A percentile compares a stretch with the other conserved stretches of the same genome.
phyloP scores from a whole-genome alignment of 2,113 vertebrate genomes.

The Baryphthengus martii region DNA sequence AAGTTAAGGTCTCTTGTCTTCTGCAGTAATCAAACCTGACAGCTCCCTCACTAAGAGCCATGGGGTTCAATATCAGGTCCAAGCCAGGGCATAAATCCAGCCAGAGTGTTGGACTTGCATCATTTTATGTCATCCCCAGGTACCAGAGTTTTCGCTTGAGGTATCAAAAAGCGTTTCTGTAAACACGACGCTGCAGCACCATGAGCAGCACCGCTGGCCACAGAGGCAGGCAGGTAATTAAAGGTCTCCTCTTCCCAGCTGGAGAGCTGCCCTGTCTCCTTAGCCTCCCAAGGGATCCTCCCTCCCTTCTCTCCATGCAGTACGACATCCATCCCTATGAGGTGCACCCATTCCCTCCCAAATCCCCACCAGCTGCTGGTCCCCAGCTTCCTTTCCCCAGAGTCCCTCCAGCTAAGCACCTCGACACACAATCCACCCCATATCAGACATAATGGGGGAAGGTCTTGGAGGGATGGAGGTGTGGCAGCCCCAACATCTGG shows the following conservation, averaged over 20 bases:
- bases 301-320: background rate
- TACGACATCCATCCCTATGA: background rate
- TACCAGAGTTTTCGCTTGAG: background rate
- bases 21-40: background rate
- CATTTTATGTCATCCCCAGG: background rate
- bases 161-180: background rate
- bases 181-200: background rate
- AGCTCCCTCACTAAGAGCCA: background rate
- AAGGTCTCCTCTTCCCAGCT: background rate
- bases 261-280: background rate
- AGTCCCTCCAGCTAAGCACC: background rate
- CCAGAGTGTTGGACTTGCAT: background rate
- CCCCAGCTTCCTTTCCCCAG: background rate
- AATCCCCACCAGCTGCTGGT: background rate
- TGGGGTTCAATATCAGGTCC: background rate
- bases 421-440: rapidly evolving
- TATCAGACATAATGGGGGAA: background rate
- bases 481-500: background rate
- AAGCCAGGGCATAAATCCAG: background rate
- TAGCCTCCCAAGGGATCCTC: background rate
- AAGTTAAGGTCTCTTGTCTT: background rate
- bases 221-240: background rate
- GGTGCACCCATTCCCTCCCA: background rate
- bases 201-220: background rate
- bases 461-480: background rate